phyloP scores from a whole-genome alignment of 2,113 vertebrate genomes.

The Dolichotis patagonum region DNA sequence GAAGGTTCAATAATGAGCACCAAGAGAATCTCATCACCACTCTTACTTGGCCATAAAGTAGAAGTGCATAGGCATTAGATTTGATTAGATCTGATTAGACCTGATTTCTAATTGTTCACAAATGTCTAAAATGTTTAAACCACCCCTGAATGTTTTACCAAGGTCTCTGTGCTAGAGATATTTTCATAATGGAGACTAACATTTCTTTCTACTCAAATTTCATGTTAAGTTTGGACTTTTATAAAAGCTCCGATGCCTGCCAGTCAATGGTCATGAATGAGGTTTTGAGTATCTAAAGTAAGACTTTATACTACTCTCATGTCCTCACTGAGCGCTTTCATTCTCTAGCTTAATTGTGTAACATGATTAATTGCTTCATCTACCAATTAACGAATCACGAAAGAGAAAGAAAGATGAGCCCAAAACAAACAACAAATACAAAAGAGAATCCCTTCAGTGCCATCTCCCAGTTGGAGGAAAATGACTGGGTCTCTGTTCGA shows the following conservation, averaged over 20 bases:
- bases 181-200: not conserved
- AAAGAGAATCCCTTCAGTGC: not conserved
- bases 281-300: slow-evolving; percentile 19
- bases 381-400: not conserved
- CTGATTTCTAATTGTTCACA: not conserved
- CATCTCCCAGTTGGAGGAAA: not conserved
- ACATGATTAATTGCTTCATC: not conserved
- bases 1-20: not conserved
- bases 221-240: not conserved
- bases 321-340: not conserved
- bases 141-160: not conserved
- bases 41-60: not conserved
- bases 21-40: not conserved
- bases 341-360: not conserved
- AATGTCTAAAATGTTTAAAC: not conserved
- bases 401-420: not conserved
- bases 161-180: not conserved
- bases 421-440: not conserved
- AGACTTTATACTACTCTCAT: not conserved
- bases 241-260: not conserved
- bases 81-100: too few relatives aligned
- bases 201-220: not conserved
- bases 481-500: not conserved
- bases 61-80: not conserved
- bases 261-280: not conserved